These are phyloP conservation scores for Orius laevigatus DNA, from an alignment of 1,140 invertebrate genomes.

Conservation along the genomic window DNA sequence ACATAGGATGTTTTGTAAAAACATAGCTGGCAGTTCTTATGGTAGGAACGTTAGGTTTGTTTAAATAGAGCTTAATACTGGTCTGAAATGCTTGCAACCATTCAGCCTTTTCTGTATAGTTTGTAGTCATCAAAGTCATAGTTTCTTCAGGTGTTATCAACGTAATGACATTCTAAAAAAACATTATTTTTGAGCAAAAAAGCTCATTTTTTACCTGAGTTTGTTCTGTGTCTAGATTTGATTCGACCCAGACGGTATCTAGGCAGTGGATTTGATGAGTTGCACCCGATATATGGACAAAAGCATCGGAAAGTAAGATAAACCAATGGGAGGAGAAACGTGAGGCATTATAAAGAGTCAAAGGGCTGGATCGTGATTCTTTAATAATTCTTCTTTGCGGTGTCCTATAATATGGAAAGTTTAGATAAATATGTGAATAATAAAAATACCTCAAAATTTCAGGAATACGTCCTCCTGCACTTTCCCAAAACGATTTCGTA, in stretches of 20 bases:
- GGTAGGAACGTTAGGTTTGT: constrained; percentile 43
- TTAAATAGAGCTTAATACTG: constrained; percentile 40
- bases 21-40: constrained; percentile 50
- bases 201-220: constrained; percentile 27
- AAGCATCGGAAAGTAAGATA: constrained; percentile 54
- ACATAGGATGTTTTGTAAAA: constrained; percentile 52
- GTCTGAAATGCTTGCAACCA: constrained; percentile 56
- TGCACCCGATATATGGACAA: constrained; percentile 50
- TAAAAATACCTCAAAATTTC: constrained; percentile 33
- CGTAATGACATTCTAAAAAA: constrained; percentile 41
- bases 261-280: constrained; percentile 44
- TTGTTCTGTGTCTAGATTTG: constrained; percentile 32
- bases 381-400: constrained; percentile 54
- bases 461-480: constrained; percentile 37
- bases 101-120: constrained; percentile 52
- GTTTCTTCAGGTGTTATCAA: constrained; percentile 63
- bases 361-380: constrained; percentile 52
- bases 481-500: constrained; percentile 63
- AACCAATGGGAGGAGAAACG: constrained; percentile 59
- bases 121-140: constrained; percentile 44
- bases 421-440: background rate
- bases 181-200: constrained; percentile 14
- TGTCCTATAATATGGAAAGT: constrained; percentile 25
- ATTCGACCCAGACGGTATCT: constrained; percentile 63
- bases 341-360: constrained; percentile 47